Evolutionary conservation across 2,113 vertebrate species (phyloP), one percentile per base, ranked within the genome.

Genomic region (Oryzias woworae): DNA sequence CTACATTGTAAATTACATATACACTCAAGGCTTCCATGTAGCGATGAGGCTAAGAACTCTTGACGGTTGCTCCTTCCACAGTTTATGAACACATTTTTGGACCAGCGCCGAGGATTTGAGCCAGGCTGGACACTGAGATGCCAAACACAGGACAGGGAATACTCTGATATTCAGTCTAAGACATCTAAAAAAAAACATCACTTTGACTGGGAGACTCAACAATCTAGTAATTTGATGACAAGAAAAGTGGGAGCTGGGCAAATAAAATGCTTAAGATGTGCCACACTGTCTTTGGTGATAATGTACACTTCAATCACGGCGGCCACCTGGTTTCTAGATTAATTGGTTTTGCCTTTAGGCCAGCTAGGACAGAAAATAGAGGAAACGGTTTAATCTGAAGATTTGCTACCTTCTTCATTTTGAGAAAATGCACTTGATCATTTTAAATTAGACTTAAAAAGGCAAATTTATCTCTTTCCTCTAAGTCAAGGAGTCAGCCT

Each of bases 301-400:
- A 68, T 45, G 4, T 44, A 51, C 57, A 51, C 75, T 82, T 88
- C 82, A 71, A 85, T 87, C 77, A 84, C 42, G 31, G 16, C 42
- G 31, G 16, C 31, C 45, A 59, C 50, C 53, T 48, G 59, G 31
- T 58, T 63, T 71, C 69, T 31, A 14, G 53, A 64, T 75, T 80
- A 51, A 68, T 65, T 53, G 66, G 28, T 55, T 15, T 42, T 51
- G 48, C 42, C 48, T 71, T 73, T 58, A 53, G 72, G 74, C 44
- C 50, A 63, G 50, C 45, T 59, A 42, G 53, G 24, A 71, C 60
- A 52, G 31, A 36, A 69, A 81, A 72, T 54, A 66, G 52, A 72
- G 58, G 53, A 80, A 76, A 53, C 24, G 8, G 72, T 70, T 73
- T 68, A 45, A 67, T 62, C 63, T 48, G 1, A 1, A 31, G 47